Conservation (phyloP, 2,888 invertebrate species). For the Chrysodeixis includens region DNA sequence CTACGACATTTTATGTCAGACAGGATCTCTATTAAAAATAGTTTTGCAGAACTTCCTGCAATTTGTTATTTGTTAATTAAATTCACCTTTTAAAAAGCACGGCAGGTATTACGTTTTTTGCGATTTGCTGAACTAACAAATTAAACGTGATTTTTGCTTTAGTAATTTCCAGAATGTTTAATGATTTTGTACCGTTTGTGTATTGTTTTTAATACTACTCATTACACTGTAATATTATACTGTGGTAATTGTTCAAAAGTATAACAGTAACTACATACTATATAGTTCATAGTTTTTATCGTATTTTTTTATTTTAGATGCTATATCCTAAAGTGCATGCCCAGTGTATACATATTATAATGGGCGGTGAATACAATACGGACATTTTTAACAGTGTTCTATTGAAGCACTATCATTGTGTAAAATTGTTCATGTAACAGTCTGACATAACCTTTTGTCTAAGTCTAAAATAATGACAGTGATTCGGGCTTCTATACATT, state of each 20-base stretch:
- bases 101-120: too few species aligned
- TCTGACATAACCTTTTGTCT: not conserved
- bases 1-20: constrained; percentile 23
- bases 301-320: not conserved
- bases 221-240: too few species aligned
- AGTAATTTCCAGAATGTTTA: too few species aligned
- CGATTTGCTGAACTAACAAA: too few species aligned
- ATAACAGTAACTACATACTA: too few species aligned
- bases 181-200: too few species aligned
- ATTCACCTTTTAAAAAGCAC: too few species aligned
- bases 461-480: not conserved
- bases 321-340: not conserved
- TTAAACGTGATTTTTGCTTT: too few species aligned
- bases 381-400: not conserved
- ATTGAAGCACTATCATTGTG: not conserved
- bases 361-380: not conserved
- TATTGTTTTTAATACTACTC: too few species aligned
- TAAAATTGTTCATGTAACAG: not conserved
- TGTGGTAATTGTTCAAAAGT: too few species aligned
- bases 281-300: too few species aligned
- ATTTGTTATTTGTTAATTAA: too few species aligned
- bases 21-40: constrained; percentile 24
- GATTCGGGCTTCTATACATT: not conserved
- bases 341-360: not conserved
- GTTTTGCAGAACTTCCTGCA: constrained; percentile 16